A percentile compares a stretch with the other conserved stretches of the same genome.
phyloP scores from a whole-genome alignment of 2,888 invertebrate genomes.

The Ochropleura leucogaster region DNA sequence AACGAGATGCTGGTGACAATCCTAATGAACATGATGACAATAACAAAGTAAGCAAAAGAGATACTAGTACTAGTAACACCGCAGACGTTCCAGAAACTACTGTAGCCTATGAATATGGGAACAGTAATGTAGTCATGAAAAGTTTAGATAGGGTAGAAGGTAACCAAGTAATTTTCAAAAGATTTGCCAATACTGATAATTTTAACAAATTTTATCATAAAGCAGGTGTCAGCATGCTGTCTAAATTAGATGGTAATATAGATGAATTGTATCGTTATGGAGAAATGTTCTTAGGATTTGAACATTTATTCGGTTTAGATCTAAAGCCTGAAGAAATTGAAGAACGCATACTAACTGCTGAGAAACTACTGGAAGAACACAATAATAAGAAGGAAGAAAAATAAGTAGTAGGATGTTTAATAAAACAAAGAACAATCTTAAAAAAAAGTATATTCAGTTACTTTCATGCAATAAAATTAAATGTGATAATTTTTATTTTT shows the following conservation, averaged over 20 bases:
- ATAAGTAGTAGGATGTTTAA: background rate
- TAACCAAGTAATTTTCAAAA: slow-evolving; percentile 22
- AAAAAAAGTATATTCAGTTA: too few species aligned
- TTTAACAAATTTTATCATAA: background rate
- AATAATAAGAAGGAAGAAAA: slow-evolving; percentile 66
- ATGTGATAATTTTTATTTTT: background rate
- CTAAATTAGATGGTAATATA: slow-evolving; percentile 25
- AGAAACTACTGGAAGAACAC: slow-evolving; percentile 74
- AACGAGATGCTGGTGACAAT: slow-evolving; percentile 24
- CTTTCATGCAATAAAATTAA: too few species aligned
- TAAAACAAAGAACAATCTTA: background rate
- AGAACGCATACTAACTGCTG: slow-evolving; percentile 68
- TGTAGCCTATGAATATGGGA: slow-evolving; percentile 49
- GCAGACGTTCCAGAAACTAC: slow-evolving; percentile 22
- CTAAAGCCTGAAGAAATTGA: slow-evolving; percentile 73
- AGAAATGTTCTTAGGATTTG: slow-evolving; percentile 49
- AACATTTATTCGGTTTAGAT: slow-evolving; percentile 52
- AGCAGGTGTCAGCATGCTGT: background rate
- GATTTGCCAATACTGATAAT: background rate
- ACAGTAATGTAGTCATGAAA: slow-evolving; percentile 43
- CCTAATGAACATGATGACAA: background rate
- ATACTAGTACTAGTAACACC: background rate
- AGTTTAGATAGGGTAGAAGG: slow-evolving; percentile 12
- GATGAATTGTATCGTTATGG: slow-evolving; percentile 18
- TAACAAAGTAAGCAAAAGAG: slow-evolving; percentile 49